phyloP scores from a whole-genome alignment of 1,140 invertebrate genomes.

The Rhopalosiphum padi region DNA sequence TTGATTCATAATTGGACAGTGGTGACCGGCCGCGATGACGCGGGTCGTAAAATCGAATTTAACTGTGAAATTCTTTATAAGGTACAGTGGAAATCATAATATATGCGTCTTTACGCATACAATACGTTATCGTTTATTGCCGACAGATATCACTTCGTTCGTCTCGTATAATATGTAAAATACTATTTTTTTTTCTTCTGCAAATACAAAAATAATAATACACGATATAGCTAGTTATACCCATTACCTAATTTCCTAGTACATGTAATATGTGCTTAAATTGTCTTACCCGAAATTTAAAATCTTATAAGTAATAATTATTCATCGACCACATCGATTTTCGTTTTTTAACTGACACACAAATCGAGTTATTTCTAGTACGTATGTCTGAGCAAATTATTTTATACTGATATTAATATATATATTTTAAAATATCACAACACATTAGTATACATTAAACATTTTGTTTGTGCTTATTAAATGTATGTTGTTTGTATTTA shows the following conservation, averaged over 20 bases:
- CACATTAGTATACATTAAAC: neutral
- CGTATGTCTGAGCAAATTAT: too few species aligned
- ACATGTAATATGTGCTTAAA: neutral
- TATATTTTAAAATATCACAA: neutral
- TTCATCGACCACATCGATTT: neutral
- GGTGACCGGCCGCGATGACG: constrained; percentile 15
- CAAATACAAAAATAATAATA: constrained; percentile 6
- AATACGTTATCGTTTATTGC: neutral
- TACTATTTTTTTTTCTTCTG: neutral
- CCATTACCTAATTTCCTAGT: too few species aligned
- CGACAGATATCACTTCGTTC: neutral
- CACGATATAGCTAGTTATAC: neutral
- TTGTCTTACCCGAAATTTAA: neutral
- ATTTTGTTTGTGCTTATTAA: neutral
- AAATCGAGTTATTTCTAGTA: neutral
- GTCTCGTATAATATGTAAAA: neutral
- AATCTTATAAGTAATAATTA: neutral
- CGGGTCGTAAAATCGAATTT: constrained; percentile 36
- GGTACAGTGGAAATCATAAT: neutral
- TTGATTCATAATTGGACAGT: constrained; percentile 39
- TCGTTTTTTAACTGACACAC: neutral
- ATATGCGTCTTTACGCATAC: neutral
- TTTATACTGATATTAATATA: neutral
- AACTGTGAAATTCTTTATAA: constrained; percentile 33
- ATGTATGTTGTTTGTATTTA: neutral